Percentiles rank a stretch among this genome's conserved stretches.
Evolutionary conservation across 2,888 invertebrate genomes (phyloP).

Genomic region (Rhamphomyia laevipes): DNA sequence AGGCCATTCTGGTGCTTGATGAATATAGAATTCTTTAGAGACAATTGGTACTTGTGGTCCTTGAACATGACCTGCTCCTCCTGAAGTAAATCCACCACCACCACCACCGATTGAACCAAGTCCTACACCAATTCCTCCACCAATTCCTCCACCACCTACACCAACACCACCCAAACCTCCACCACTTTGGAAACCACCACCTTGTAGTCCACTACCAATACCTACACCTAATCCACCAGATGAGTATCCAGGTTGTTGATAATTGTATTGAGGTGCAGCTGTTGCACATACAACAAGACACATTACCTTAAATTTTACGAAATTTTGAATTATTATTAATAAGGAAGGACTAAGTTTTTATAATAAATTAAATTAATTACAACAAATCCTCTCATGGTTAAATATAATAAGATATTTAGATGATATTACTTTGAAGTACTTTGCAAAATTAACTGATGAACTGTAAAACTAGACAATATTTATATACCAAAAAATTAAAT

Average conservation of each 20-base stretch:
- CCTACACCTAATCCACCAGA: neutral
- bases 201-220: neutral
- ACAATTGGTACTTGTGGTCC: conserved; percentile 14
- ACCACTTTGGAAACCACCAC: conserved; percentile 17
- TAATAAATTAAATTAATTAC: too few relatives aligned
- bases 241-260: neutral
- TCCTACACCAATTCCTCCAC: conserved; percentile 1
- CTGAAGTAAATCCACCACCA: conserved; percentile 3
- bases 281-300: neutral
- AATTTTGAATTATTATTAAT: neutral
- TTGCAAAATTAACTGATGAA: too few relatives aligned
- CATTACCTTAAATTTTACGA: neutral
- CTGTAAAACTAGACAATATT: too few relatives aligned
- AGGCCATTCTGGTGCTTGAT: conserved; percentile 35
- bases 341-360: too few relatives aligned
- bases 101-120: conserved; percentile 16
- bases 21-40: conserved; percentile 36
- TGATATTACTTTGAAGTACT: too few relatives aligned
- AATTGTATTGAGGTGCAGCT: neutral
- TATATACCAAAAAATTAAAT: too few relatives aligned
- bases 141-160: conserved; percentile 1
- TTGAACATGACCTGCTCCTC: conserved; percentile 1
- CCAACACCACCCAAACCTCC: conserved; percentile 12
- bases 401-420: too few relatives aligned
- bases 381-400: too few relatives aligned